phyloP scores from a whole-genome alignment of 2,888 invertebrate genomes.

The Mythimna ferrago region DNA sequence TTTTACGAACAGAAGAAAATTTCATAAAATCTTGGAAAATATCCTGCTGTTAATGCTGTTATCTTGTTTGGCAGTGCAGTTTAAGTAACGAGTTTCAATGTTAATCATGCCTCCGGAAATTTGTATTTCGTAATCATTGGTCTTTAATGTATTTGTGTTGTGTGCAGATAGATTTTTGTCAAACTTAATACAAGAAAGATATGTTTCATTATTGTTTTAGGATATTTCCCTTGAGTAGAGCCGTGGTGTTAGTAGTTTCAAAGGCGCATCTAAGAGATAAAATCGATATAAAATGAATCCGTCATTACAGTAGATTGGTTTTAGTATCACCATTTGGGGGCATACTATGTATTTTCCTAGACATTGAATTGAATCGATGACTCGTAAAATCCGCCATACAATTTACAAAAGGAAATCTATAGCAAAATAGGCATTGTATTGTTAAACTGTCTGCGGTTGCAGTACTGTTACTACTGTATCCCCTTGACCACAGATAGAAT shows the following conservation, averaged over 20 bases:
- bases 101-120: background rate
- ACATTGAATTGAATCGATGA: slow-evolving; percentile 14
- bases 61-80: slow-evolving; percentile 47
- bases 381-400: slow-evolving; percentile 18
- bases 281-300: background rate
- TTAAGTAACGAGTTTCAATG: slow-evolving; percentile 39
- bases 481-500: slow-evolving; percentile 40
- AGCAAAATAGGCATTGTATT: slow-evolving; percentile 33
- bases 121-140: background rate
- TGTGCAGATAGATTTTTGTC: background rate
- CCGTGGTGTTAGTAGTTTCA: background rate
- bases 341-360: slow-evolving; percentile 9
- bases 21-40: slow-evolving; percentile 67
- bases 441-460: slow-evolving; percentile 52
- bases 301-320: background rate
- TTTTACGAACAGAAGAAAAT: slow-evolving; percentile 70
- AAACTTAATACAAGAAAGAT: background rate
- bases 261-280: background rate
- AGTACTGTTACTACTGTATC: slow-evolving; percentile 42
- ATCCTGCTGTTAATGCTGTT: slow-evolving; percentile 64
- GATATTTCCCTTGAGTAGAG: too few relatives aligned
- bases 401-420: slow-evolving; percentile 43
- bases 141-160: background rate
- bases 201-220: too few relatives aligned
- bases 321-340: background rate